Evolutionary conservation across 2,888 invertebrate genomes (phyloP), one percentile per base, ranked within the genome.

Genomic region (Ypsolopha sequella): DNA sequence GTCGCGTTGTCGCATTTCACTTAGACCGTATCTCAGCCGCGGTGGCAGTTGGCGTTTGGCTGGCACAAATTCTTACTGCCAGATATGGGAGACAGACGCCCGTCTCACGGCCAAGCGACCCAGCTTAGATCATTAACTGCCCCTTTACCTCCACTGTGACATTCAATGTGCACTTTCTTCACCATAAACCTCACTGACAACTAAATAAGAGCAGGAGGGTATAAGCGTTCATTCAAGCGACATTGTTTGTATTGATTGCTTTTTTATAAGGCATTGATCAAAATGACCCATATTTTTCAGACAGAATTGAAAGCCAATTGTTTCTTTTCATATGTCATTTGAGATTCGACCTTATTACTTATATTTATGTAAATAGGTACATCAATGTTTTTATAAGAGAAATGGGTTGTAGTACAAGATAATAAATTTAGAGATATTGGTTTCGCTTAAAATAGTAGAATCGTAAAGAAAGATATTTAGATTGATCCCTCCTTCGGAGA

Each of bases 61-160:
- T 76, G 81, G 76, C 80, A 81, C 64, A 82, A 80, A 85, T 84
- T 76, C 80, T 68, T 62, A 63, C 57, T 60, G 63, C 82, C 79
- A 63, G 70, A 85, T 85, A 85, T 77, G 85, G 85, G 51, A 60
- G 63, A 65, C 61, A 67, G 68, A 70, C 73, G 63, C 70, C 66
- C 68, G 73, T 73, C 76, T 76, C 77, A 73, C 72, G 73, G 76
- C 68, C 68, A 66, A 64, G 63, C 66, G 67, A 65, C 63, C 59
- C 56, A 69, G 66, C 70, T 60, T 58, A 60, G 68, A 72, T 68
- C 70, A 61, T 67, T 64, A 65, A 64, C 66, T 70, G 77, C 76
- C 75, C 78, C 74, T 63, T 41, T 50, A 52, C 52, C 51, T 52
- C 24, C 48, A 60, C 64, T 60, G 62, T 65, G 68, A 68, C 68